Evolutionary conservation across 2,888 invertebrate species (phyloP), one percentile per base, ranked within the genome.

Genomic region (Laspeyria flexula): DNA sequence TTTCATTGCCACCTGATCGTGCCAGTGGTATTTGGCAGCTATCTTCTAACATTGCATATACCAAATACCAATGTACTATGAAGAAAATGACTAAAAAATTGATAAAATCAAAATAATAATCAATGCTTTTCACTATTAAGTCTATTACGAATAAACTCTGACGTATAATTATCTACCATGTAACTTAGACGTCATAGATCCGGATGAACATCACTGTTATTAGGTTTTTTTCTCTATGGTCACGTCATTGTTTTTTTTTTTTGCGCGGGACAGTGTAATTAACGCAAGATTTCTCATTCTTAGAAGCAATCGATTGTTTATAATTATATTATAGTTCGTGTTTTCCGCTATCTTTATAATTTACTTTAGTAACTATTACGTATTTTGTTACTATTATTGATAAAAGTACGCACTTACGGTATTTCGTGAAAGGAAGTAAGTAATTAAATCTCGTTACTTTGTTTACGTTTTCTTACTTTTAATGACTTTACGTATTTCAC

Each of bases 141-240:
- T n/a, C n/a, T n/a, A 35, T 16, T 3, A 30, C 3, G 34, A 44
- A 46, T 60, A 49, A 49, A 43, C 29, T 35, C 40, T 51, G 42
- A 51, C 51, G 55, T 47, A 16, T 37, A 51, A 40, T 52, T 1
- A n/a, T 29, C 21, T 23, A 31, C 27, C 43, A 45, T 33, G 43
- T 46, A 15, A 58, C 12, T 46, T 34, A 49, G 61, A 55, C 61
- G 58, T 66, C 58, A 61, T 39, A 10, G 49, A 51, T 65, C 65
- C 65, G 58, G 52, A 33, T 50, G 31, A 38, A 38, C 25, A 23
- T 43, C 21, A 30, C 40, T 10, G 18, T 43, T 30, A 48, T 43
- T 3, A 7, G 43, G 46, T 51, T 49, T 39, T 51, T 18, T 39
- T 18, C 7, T 49, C 43, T 44, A 15, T 21, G 5, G 35, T 48